phyloP scores from a whole-genome alignment of 2,797 vertebrate genomes.

The Florisuga fusca region DNA sequence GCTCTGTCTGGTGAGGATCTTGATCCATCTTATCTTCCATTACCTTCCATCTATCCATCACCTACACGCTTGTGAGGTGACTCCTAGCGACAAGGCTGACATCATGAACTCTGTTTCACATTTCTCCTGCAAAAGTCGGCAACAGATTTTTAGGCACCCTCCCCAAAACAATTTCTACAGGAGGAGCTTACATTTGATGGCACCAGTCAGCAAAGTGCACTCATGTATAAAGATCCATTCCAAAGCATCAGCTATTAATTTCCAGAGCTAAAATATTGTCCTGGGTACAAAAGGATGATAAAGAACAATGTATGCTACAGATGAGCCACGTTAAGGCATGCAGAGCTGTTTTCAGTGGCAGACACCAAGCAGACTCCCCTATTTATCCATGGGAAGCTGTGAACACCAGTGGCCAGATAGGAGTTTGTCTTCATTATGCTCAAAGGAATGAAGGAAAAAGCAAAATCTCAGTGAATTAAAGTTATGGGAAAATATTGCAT shows the following conservation, averaged over 20 bases:
- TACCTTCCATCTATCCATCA: too few relatives aligned
- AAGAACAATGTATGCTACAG: slow-evolving; percentile 24
- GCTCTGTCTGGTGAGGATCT: background rate
- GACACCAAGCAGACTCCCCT: background rate
- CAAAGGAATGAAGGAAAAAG: background rate
- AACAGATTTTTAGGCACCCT: background rate
- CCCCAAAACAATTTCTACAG: background rate
- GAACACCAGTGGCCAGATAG: background rate
- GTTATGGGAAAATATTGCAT: slow-evolving; percentile 9
- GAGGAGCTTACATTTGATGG: background rate
- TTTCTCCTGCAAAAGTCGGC: background rate
- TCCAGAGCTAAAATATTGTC: slow-evolving; percentile 35
- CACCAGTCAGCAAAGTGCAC: background rate
- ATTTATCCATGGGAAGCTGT: background rate
- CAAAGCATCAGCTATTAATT: background rate
- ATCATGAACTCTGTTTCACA: background rate
- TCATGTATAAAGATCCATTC: slow-evolving; percentile 1
- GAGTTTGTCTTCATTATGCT: background rate
- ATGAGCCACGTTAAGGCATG: slow-evolving; percentile 8
- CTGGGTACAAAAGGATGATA: background rate
- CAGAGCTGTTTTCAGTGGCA: slow-evolving; percentile 46
- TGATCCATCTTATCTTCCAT: background rate
- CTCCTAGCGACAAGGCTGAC: slow-evolving; percentile 16
- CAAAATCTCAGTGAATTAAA: background rate
- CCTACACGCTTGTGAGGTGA: background rate